Conservation (phyloP, 2,797 vertebrate genomes). For the Protonibea diacanthus region DNA sequence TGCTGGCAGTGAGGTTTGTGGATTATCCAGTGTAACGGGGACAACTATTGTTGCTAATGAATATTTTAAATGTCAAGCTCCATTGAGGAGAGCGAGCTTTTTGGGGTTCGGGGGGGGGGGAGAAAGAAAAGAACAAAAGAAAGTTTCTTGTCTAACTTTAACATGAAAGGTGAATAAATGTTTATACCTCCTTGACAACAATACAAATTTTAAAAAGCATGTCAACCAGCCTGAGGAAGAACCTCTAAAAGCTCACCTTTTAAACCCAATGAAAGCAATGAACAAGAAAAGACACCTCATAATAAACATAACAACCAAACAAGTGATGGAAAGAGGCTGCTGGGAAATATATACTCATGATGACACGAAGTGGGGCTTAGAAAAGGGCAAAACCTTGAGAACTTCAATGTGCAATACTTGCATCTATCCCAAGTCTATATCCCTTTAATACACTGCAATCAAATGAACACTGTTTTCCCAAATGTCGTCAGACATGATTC, state of each 20-base stretch:
- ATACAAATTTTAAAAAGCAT: neutral
- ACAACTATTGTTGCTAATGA: neutral
- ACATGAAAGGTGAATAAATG: neutral
- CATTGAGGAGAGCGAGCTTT: neutral
- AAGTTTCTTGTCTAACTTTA: neutral
- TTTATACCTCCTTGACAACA: neutral
- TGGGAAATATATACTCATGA: conserved; percentile 9
- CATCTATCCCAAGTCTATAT: conserved; percentile 27
- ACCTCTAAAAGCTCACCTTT: neutral
- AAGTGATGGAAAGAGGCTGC: conserved; percentile 18
- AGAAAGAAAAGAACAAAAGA: no score
- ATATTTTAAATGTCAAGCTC: neutral
- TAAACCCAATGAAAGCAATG: neutral
- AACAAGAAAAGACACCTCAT: neutral
- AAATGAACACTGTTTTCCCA: conserved; percentile 24
- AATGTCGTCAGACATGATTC: conserved; percentile 32
- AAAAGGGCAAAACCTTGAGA: conserved; percentile 27
- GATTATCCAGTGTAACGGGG: neutral
- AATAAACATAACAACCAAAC: conserved; percentile 33
- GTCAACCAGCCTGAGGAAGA: neutral
- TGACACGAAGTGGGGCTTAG: conserved; percentile 7
- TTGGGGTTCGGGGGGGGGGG: no score
- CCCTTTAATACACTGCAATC: conserved; percentile 30
- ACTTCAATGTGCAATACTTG: conserved; percentile 19
- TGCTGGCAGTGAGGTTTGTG: neutral